Conservation (phyloP, 2,113 vertebrate genomes). For the Mesembrinibis cayennensis region DNA sequence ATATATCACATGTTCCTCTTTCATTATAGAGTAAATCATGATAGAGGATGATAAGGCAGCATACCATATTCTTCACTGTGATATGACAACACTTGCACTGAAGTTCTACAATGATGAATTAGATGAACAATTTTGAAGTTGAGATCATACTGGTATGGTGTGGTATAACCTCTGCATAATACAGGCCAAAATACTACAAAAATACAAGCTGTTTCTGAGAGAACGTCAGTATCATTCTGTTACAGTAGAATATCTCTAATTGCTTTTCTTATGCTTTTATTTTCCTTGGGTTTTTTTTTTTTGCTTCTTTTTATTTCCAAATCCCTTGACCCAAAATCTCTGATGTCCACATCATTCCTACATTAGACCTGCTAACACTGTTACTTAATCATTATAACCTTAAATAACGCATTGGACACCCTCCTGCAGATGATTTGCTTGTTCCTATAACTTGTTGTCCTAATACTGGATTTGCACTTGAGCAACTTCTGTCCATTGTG, state of each 20-base stretch:
- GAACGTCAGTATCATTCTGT: not conserved
- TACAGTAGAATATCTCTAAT: not conserved
- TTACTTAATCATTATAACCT: not conserved
- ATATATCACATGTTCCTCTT: not conserved
- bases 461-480: not conserved
- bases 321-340: not conserved
- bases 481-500: not conserved
- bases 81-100: not conserved
- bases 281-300: not conserved
- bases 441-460: not conserved
- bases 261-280: not conserved
- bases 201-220: not conserved
- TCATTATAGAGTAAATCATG: not conserved
- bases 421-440: not conserved
- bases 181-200: not conserved
- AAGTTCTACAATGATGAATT: not conserved
- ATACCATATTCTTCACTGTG: not conserved
- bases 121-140: not conserved
- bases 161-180: not conserved
- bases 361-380: not conserved
- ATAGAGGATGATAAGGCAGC: not conserved
- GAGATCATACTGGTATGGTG: not conserved
- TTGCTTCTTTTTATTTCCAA: not conserved
- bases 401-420: not conserved
- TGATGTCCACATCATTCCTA: not conserved